Evolutionary conservation across 2,797 vertebrate genomes (phyloP).

Genomic region (Nannoperca obscura): DNA sequence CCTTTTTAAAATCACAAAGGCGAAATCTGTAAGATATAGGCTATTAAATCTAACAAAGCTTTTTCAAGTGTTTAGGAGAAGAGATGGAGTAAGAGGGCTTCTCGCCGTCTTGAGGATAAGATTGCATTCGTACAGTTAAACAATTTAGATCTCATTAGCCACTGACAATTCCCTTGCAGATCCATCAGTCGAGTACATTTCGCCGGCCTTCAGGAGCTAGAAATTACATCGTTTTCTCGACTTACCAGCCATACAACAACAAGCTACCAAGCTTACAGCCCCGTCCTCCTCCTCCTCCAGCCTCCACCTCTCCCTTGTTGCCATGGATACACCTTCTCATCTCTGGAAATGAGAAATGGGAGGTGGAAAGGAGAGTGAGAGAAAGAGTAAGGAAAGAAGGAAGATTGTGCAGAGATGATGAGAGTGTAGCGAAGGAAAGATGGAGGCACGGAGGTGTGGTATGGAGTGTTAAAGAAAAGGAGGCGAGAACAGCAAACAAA

Average conservation of each 20-base stretch:
- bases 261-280: slow-evolving; percentile 57
- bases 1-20: slow-evolving; percentile 49
- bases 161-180: slow-evolving; percentile 68
- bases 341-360: slow-evolving; percentile 79
- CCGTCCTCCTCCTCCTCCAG: slow-evolving; percentile 47
- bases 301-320: slow-evolving; percentile 83
- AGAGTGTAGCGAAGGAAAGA: slow-evolving; percentile 58
- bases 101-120: slow-evolving; percentile 35
- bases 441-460: slow-evolving; percentile 26
- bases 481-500: slow-evolving; percentile 47
- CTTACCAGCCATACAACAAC: slow-evolving; percentile 74
- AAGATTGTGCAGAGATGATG: slow-evolving; percentile 67
- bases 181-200: slow-evolving; percentile 53
- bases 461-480: slow-evolving; percentile 40
- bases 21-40: slow-evolving; percentile 46
- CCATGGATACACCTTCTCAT: slow-evolving; percentile 87
- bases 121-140: slow-evolving; percentile 51
- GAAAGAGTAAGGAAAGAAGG: slow-evolving; percentile 63
- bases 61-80: slow-evolving; percentile 28
- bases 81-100: slow-evolving; percentile 35
- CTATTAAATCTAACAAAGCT: slow-evolving; percentile 50
- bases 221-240: slow-evolving; percentile 84
- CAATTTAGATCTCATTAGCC: slow-evolving; percentile 68
- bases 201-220: slow-evolving; percentile 57
- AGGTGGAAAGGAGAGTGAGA: slow-evolving; percentile 71